Conservation (phyloP, 2,888 invertebrate genomes). For the Buathra laborator region DNA sequence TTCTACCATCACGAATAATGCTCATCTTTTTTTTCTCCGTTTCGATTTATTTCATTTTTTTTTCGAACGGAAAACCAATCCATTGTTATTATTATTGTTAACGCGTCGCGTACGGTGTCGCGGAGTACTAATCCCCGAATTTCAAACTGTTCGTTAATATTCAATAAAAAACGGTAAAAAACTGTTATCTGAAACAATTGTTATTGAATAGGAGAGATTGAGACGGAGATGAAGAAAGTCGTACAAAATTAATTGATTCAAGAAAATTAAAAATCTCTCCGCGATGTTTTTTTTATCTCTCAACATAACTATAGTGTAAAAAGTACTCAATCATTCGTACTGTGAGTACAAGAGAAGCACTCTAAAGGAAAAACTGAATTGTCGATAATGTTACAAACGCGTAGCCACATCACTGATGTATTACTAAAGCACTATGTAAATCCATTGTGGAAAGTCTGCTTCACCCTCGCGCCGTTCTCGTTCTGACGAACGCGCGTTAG, state of each 20-base stretch:
- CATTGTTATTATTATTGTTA: background rate
- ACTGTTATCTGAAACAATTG: too few relatives aligned
- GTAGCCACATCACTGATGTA: conserved; percentile 13
- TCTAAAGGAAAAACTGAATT: conserved; percentile 25
- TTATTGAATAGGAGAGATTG: too few relatives aligned
- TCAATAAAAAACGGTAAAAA: too few relatives aligned
- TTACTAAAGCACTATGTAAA: conserved; percentile 43
- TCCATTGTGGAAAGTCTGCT: conserved; percentile 16
- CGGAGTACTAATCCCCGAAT: background rate
- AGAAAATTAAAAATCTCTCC: too few relatives aligned
- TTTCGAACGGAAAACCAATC: background rate
- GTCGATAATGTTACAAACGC: conserved; percentile 38
- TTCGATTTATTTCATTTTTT: background rate
- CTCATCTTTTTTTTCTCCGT: background rate
- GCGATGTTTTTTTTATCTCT: too few relatives aligned
- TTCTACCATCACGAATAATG: conserved; percentile 40
- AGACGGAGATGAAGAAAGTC: too few relatives aligned
- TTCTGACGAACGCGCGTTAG: conserved; percentile 61
- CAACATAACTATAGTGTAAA: too few relatives aligned
- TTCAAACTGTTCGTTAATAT: too few relatives aligned
- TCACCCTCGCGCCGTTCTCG: conserved; percentile 23
- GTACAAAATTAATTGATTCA: too few relatives aligned
- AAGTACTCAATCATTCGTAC: too few relatives aligned
- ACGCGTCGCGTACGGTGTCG: background rate
- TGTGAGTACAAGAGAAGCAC: background rate